These are phyloP conservation scores for Spongilla lacustris DNA, from an alignment of 37 sponge, comb jelly and placozoan genomes.

Conservation along the genomic window DNA sequence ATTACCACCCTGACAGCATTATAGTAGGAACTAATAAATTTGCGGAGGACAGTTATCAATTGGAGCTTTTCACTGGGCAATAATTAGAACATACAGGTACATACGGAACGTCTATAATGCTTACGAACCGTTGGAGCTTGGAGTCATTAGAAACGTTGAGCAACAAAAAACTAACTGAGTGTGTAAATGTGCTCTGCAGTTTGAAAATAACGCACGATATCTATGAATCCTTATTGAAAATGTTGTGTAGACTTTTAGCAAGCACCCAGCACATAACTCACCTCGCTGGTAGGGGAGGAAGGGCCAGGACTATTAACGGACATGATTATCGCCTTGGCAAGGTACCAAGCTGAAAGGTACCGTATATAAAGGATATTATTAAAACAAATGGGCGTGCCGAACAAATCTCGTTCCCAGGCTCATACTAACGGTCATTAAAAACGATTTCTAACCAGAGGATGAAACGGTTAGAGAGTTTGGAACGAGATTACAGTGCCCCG, in stretches of 20 bases:
- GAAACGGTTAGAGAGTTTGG: too few relatives aligned
- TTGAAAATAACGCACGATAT: background rate
- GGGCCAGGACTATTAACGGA: background rate
- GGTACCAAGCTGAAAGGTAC: background rate
- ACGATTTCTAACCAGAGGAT: too few relatives aligned
- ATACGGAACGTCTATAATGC: background rate
- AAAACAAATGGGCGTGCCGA: background rate
- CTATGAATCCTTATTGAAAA: background rate
- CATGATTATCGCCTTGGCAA: background rate
- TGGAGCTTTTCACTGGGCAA: background rate
- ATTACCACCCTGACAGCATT: too few relatives aligned
- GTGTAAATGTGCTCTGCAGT: background rate
- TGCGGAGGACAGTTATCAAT: too few relatives aligned
- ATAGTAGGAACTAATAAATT: too few relatives aligned
- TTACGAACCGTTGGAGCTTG: background rate
- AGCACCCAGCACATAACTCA: background rate
- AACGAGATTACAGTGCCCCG: too few relatives aligned
- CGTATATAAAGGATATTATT: background rate
- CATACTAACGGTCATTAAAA: too few relatives aligned
- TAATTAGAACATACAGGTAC: background rate
- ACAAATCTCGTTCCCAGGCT: too few relatives aligned
- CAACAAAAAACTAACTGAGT: background rate
- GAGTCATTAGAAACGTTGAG: background rate
- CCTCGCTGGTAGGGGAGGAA: background rate
- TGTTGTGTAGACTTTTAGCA: background rate